Percentiles rank a stretch among this genome's conserved stretches.
Evolutionary conservation across 2,113 vertebrate species (phyloP).

Genomic region (zebrafish (Danio rerio)): GRCz12tu NC_133194.1:1348001-1348500

Average conservation of each 20-base stretch:
- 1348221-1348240: slow-evolving; percentile 4
- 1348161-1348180: not conserved
- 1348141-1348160: not conserved
- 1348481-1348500: not conserved
- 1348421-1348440: not conserved
- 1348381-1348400: not conserved
- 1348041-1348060: not conserved
- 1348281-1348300: slow-evolving; percentile 7
- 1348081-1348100: not conserved
- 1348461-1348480: not conserved
- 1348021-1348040: not conserved
- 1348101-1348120: not conserved
- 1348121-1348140: not conserved
- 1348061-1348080: not conserved
- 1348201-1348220: not conserved
- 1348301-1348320: not conserved
- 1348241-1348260: slow-evolving; percentile 3
- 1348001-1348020: not conserved
- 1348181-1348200: slow-evolving; percentile 19
- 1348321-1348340: not conserved
- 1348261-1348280: slow-evolving; percentile 3
- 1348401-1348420: not conserved
- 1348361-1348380: not conserved
- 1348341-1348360: slow-evolving; percentile 4
- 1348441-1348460: not conserved